Base-by-base conservation (phyloP, 2,888 invertebrate genomes). In the Cecidostiba fungosa region DNA sequence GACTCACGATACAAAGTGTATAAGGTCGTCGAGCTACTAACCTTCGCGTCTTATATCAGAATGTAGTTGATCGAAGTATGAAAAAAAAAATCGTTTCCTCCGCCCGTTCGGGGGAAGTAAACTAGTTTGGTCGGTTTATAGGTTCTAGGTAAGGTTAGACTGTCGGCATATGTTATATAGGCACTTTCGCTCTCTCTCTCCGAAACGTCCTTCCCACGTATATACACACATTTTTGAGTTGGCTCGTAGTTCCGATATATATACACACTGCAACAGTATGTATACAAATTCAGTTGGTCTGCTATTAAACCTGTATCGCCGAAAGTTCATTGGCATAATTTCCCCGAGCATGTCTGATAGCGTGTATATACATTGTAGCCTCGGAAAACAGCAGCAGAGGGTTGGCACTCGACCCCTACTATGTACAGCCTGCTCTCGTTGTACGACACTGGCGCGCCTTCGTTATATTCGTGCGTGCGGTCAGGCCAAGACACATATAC, bases 121-220 rank as follows among this genome's bases (percentile, higher is more conserved):
- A 89, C 88, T 85, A 88, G 89, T 88, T 89, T 88, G 87, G 87
- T 86, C 84, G 85, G 87, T 87, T 85, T 80, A 19, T 77, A 82
- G 88, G 85, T 85, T 84, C 85, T 88, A 87, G 85, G 85, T 86
- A 74, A 87, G 87, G 87, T 87, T 87, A 85, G 87, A 82, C 69
- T 66, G 32, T 6, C 47, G 32, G 86, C 88, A 87, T 86, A 86
- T 85, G 88, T 85, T 87, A n/a, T n/a, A n/a, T n/a, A 86, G 85
- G 84, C 26, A n/a, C 39, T n/a, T 82, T 70, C 50, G 70, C 69
- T 43, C 70, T 39, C 69, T 43, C 70, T 39, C 16, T 0, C n/a
- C 70, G 36, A 29, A 14, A 32, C 12, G 62, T 47, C 62, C 66
- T 82, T 74, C 62, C 81, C 74, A 36, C 82, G 50, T 50, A 66